Conservation (phyloP, 2,113 vertebrate species). For the Eonycteris spelaea region DNA sequence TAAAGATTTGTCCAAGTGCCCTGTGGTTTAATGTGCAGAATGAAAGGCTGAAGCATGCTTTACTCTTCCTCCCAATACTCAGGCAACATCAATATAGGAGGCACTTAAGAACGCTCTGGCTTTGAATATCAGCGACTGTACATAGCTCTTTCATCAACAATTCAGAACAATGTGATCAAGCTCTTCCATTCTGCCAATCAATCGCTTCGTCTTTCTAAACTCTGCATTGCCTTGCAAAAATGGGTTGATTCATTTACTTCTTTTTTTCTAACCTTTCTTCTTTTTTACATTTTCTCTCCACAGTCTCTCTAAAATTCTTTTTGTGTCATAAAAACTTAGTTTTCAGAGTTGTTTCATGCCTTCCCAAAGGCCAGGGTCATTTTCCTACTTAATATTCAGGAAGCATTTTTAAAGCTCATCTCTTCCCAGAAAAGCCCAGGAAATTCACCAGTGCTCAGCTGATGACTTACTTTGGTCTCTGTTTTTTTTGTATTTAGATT, state of each 20-base stretch:
- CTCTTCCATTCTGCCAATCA: neutral
- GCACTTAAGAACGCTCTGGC: neutral
- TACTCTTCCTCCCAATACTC: neutral
- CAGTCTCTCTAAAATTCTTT: neutral
- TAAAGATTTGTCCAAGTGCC: neutral
- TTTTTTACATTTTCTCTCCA: neutral
- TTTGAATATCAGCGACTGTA: neutral
- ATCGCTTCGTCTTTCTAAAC: neutral
- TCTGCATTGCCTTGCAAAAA: neutral
- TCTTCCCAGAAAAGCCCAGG: neutral
- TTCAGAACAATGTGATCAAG: neutral
- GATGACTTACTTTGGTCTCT: neutral
- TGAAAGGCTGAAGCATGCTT: neutral
- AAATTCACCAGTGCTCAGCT: neutral
- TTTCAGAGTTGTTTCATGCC: neutral
- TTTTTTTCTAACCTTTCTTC: neutral
- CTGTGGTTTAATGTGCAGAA: neutral
- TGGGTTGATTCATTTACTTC: neutral
- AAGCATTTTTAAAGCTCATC: neutral
- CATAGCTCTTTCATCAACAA: neutral
- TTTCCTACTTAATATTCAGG: constrained; percentile 53
- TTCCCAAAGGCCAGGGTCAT: neutral
- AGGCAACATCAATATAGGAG: neutral
- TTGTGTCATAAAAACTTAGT: neutral
- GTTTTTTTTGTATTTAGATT: neutral